Base-by-base conservation (phyloP, 2,797 vertebrate species). In the Lithobates pipiens region DNA sequence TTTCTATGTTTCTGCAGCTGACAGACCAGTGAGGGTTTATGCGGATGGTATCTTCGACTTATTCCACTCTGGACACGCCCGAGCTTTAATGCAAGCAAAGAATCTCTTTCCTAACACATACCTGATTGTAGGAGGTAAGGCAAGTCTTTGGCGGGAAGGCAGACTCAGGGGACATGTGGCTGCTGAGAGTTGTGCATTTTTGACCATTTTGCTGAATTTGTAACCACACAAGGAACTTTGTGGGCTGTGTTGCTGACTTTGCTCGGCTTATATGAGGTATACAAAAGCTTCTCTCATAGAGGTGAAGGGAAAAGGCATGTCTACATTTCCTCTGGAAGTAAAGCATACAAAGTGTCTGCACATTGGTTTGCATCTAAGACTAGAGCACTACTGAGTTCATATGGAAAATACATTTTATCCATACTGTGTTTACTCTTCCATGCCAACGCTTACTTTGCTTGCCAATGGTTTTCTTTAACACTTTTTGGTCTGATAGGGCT, bases 11-110 rank as follows among this genome's bases (percentile, higher is more conserved):
- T 72, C 83, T 90, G 88, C 92, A 99, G 98, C 88, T 85, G 93
- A 97, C 76, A 95, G 98, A 83, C 97, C 98, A 0, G 98, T 99
- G 90, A 94, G 98, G 88, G 98, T 99, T 88, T 99, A 99, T 32
- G 98, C 98, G 0, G 98, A 99, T 85, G 98, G 98, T 61, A 99
- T 99, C 93, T 99, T 99, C 91, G 98, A 99, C 81, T 95, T 99
- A 90, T 99, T 99, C 92, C 98, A 99, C 91, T 99, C 98, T 6
- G 98, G 98, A 89, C 98, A 99, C 16, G 98, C 98, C 88, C 96
- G 98, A 68, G 98, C 98, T 65, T 95, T 99, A 90, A 99, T 99
- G 98, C 98, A 99, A 93, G 98, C 98, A 0, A 99, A 99, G 93
- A 94, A 95, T 88, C 97, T 99, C 88, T 99, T 99, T 89, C 98